Evolutionary conservation across 2,113 vertebrate species (phyloP).

Genomic region (Lasiurus borealis): DNA sequence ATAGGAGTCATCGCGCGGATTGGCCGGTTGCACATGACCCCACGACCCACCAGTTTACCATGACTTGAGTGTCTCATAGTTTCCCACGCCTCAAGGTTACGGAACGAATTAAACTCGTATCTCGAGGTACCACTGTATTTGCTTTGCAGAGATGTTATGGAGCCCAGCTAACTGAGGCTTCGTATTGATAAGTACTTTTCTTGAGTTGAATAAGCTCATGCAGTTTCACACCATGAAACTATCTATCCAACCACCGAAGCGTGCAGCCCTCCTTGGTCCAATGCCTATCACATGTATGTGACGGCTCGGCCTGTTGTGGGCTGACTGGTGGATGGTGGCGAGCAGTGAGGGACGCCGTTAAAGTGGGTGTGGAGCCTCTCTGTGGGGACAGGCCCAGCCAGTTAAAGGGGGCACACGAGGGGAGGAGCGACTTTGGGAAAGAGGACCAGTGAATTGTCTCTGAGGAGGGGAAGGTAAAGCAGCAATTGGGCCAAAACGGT

Average conservation of each 20-base stretch:
- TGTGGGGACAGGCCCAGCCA: rapidly evolving
- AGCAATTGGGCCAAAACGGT: neutral
- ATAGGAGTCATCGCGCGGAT: no score
- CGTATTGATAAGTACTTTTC: neutral
- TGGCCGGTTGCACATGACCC: no score
- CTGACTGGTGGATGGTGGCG: neutral
- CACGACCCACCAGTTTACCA: no score
- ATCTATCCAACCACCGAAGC: no score
- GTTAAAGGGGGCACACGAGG: neutral
- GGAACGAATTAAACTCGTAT: no score
- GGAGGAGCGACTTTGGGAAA: neutral
- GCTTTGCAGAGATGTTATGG: neutral
- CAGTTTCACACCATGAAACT: neutral
- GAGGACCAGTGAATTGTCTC: neutral
- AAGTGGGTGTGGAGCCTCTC: no score
- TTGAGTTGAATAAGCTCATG: neutral
- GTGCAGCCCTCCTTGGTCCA: rapidly evolving
- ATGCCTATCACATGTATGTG: no score
- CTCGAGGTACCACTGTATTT: no score
- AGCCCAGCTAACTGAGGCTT: neutral
- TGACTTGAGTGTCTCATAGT: no score
- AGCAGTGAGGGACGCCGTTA: neutral
- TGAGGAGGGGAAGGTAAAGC: neutral
- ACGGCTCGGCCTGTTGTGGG: neutral
- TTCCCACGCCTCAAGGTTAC: no score